phyloP scores from a whole-genome alignment of 2,888 invertebrate genomes.

The Eledona agricola region DNA sequence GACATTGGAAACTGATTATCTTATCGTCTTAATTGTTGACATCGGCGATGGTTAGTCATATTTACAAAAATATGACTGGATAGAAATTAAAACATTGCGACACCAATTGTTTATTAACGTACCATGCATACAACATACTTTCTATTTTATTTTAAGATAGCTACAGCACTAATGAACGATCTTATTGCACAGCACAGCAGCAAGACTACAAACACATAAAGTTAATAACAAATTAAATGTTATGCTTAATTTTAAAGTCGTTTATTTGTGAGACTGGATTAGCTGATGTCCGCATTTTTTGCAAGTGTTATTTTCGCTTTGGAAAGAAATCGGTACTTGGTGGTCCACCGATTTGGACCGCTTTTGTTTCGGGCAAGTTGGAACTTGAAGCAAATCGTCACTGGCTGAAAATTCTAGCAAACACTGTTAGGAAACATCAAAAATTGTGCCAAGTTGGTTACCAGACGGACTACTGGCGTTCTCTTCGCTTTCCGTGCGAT shows the following conservation, averaged over 20 bases:
- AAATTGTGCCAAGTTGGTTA: too few species aligned
- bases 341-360: slow-evolving; percentile 69
- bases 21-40: too few species aligned
- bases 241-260: slow-evolving; percentile 2
- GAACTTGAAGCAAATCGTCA: slow-evolving; percentile 19
- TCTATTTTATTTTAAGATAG: too few species aligned
- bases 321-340: slow-evolving; percentile 49
- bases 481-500: slow-evolving; percentile 53
- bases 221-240: too few species aligned
- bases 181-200: slow-evolving; percentile 58
- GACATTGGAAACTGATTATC: too few species aligned
- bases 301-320: slow-evolving; percentile 47
- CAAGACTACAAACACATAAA: too few species aligned
- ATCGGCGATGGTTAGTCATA: too few species aligned
- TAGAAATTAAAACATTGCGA: too few species aligned
- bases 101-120: slow-evolving; percentile 32
- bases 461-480: slow-evolving; percentile 37
- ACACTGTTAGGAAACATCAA: too few species aligned
- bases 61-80: too few species aligned
- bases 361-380: slow-evolving; percentile 10
- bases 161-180: too few species aligned
- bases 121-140: slow-evolving; percentile 31
- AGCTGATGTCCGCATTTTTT: slow-evolving; percentile 58
- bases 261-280: neutral
- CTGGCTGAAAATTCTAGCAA: neutral